A percentile compares a stretch with the other conserved stretches of the same genome.
Conservation (phyloP, 2,113 vertebrate genomes). For the Cygnus atratus region DNA sequence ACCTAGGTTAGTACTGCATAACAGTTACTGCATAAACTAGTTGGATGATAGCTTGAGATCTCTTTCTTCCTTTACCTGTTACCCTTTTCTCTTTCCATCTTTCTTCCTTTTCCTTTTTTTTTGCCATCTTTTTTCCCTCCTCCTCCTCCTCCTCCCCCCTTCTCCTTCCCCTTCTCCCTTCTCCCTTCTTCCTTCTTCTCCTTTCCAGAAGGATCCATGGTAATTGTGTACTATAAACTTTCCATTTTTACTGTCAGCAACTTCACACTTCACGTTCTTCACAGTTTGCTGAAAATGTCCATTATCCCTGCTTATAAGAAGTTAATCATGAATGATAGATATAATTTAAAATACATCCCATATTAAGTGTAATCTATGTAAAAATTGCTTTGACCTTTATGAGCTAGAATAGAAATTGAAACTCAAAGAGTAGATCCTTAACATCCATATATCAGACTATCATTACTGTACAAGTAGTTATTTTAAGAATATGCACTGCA, state of each 20-base stretch:
- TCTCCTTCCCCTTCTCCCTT: too few relatives aligned
- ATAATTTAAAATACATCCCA: not conserved
- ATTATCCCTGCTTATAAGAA: not conserved
- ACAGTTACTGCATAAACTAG: not conserved
- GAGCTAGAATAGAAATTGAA: not conserved
- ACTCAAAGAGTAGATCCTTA: not conserved
- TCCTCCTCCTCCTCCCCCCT: too few relatives aligned
- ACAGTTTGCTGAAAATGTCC: not conserved
- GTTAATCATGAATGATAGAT: not conserved
- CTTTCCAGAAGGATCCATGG: not conserved
- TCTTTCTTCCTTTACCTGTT: not conserved
- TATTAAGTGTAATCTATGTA: not conserved
- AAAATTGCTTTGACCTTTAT: not conserved
- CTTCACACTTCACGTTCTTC: not conserved
- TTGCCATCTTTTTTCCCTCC: rapidly evolving
- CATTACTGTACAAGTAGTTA: not conserved
- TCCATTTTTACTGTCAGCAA: not conserved
- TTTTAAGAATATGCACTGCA: not conserved
- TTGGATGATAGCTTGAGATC: not conserved
- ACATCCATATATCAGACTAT: not conserved
- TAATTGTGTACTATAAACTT: not conserved
- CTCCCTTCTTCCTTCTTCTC: rapidly evolving
- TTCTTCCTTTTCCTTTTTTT: rapidly evolving
- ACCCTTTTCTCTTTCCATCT: rapidly evolving
- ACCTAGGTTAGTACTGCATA: not conserved